phyloP scores from a whole-genome alignment of 2,888 invertebrate species.

The Byasa hedistus region DNA sequence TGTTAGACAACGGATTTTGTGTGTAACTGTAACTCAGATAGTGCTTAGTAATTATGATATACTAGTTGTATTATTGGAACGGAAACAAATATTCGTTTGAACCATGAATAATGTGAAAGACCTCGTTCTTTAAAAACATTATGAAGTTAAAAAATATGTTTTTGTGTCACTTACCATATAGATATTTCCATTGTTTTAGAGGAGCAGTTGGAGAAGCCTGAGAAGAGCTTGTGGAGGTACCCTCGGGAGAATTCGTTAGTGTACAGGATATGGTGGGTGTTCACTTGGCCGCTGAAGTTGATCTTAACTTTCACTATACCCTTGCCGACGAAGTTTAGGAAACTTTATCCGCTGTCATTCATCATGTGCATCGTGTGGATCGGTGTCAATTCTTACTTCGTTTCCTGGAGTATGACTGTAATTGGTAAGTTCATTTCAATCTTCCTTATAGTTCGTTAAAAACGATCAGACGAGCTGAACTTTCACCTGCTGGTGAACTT shows the following conservation, averaged over 20 bases:
- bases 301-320: conserved; percentile 85
- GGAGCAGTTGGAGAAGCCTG: conserved; percentile 39
- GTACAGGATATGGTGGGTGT: conserved; percentile 82
- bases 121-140: too few relatives aligned
- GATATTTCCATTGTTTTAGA: conserved; percentile 9
- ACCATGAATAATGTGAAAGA: too few relatives aligned
- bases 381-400: conserved; percentile 89
- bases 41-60: too few relatives aligned
- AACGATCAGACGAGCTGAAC: too few relatives aligned
- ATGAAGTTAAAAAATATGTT: too few relatives aligned
- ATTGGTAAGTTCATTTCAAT: conserved; percentile 80
- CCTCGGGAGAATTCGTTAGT: conserved; percentile 56
- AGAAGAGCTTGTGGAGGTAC: conserved; percentile 65
- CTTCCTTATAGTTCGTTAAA: too few relatives aligned
- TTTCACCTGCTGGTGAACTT: too few relatives aligned
- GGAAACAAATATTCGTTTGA: too few relatives aligned
- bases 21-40: too few relatives aligned
- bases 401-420: conserved; percentile 95
- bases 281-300: conserved; percentile 85
- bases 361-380: conserved; percentile 93
- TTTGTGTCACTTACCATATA: too few relatives aligned
- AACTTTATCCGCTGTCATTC: conserved; percentile 88
- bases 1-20: too few relatives aligned
- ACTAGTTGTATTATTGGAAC: too few relatives aligned
- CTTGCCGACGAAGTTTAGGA: conserved; percentile 81